phyloP scores from a whole-genome alignment of 2,113 vertebrate genomes.

The Microcebus lehilahytsara region DNA sequence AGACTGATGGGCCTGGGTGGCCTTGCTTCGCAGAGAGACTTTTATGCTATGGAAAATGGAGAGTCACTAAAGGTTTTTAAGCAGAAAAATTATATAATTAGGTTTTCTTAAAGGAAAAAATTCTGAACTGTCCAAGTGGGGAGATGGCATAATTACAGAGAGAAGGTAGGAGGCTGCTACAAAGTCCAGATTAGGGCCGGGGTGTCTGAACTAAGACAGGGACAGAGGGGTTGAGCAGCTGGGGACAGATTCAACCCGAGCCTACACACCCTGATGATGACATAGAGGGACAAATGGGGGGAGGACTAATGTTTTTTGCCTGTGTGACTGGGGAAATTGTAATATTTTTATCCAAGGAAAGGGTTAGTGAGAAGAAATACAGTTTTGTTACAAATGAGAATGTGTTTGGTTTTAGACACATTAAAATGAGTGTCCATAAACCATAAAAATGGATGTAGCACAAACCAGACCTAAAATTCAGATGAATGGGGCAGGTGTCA shows the following conservation, averaged over 20 bases:
- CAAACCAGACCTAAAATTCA: background rate
- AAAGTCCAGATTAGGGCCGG: background rate
- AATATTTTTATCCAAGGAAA: background rate
- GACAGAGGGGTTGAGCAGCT: background rate
- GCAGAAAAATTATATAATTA: background rate
- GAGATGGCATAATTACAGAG: background rate
- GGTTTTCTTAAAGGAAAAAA: background rate
- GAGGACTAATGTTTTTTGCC: background rate
- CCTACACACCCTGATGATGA: background rate
- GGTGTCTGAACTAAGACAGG: background rate
- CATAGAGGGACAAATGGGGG: background rate
- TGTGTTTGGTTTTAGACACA: background rate
- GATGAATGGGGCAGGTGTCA: background rate
- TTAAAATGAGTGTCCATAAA: background rate
- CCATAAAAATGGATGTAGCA: background rate
- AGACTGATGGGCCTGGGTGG: background rate
- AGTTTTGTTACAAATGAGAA: background rate
- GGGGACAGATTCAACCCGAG: background rate
- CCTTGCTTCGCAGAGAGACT: background rate
- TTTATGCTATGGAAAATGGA: background rate
- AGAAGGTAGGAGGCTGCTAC: background rate
- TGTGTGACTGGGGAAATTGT: background rate
- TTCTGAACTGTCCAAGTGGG: background rate
- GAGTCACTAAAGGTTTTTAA: background rate
- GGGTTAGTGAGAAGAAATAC: background rate